phyloP scores from a whole-genome alignment of 2,113 vertebrate genomes.

The Riparia riparia region DNA sequence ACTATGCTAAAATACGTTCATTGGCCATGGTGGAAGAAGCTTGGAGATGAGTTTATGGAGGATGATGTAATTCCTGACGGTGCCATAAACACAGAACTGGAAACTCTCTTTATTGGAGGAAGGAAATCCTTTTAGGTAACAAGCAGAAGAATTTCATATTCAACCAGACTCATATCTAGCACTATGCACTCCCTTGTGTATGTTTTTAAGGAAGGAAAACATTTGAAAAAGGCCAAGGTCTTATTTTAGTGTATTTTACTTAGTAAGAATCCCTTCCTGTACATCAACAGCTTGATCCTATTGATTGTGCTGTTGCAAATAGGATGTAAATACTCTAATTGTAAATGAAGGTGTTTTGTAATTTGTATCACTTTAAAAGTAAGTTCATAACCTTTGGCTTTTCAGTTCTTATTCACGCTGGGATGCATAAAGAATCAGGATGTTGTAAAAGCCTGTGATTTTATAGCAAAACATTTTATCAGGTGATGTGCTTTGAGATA shows the following conservation, averaged over 20 bases:
- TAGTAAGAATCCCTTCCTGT: not conserved
- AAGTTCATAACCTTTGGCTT: not conserved
- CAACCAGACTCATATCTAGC: not conserved
- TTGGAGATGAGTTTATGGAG: constrained; percentile 78
- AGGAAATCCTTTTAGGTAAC: constrained; percentile 66
- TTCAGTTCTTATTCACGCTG: not conserved
- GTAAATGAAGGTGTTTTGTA: not conserved
- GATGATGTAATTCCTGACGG: constrained; percentile 69
- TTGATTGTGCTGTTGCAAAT: not conserved
- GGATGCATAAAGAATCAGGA: not conserved
- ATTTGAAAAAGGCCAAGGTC: not conserved
- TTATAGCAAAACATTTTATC: not conserved
- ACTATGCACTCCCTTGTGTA: not conserved
- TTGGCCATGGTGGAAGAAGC: constrained; percentile 92
- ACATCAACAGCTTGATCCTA: not conserved
- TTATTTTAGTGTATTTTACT: not conserved
- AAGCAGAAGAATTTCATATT: not conserved
- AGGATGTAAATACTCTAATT: not conserved
- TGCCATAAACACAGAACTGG: constrained; percentile 79
- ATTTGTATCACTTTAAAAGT: not conserved
- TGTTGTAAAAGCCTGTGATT: not conserved
- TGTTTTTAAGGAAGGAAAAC: not conserved
- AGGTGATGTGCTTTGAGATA: not conserved
- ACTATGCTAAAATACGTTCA: constrained; percentile 77
- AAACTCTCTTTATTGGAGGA: constrained; percentile 82